Base-by-base conservation (phyloP, 2,797 vertebrate genomes). In the Cirrhinus mrigala region DNA sequence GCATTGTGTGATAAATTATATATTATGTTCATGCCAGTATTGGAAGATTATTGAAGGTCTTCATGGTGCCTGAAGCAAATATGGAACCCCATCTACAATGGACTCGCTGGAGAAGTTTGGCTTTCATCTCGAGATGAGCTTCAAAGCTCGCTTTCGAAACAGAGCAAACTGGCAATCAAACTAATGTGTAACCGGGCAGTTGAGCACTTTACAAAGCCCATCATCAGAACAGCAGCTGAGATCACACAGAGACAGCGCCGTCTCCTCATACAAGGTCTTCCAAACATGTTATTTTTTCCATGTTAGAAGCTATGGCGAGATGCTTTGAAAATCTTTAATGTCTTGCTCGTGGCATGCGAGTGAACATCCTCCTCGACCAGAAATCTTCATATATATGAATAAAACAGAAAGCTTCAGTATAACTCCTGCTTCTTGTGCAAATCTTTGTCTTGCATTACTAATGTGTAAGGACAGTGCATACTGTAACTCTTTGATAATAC, bases 151-250 rank as follows among this genome's bases (percentile, higher is more conserved):
- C 89, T 86, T 86, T 84, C 54, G 40, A 90, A 37, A 81, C 91
- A 92, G 91, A 94, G 92, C 93, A 94, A 95, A 95, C 93, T 91
- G 92, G 91, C 93, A 93, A 94, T 95, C 93, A 94, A 94, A 93
- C 92, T 91, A 91, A 94, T 90, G 91, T 92, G 90, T 90, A 93
- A 92, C 92, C 87, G 91, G 92, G 91, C 92, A 92, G 91, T 89
- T 91, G 90, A 87, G 91, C 87, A 93, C 92, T 93, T 94, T 93
- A 93, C 90, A 93, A 89, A 88, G 90, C 87, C 82, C 90, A 89
- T 91, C 84, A 84, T 92, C 90, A 91, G 69, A 82, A 90, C 88
- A 88, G 91, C 87, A 81, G 88, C 69, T 15, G 77, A 92, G 92
- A 94, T 94, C 92, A 93, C 94, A 93, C 90, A 7, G 86, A 86